These are phyloP conservation scores for Henicopernis longicauda DNA, from an alignment of 2,113 vertebrate genomes.

Conservation along the genomic window DNA sequence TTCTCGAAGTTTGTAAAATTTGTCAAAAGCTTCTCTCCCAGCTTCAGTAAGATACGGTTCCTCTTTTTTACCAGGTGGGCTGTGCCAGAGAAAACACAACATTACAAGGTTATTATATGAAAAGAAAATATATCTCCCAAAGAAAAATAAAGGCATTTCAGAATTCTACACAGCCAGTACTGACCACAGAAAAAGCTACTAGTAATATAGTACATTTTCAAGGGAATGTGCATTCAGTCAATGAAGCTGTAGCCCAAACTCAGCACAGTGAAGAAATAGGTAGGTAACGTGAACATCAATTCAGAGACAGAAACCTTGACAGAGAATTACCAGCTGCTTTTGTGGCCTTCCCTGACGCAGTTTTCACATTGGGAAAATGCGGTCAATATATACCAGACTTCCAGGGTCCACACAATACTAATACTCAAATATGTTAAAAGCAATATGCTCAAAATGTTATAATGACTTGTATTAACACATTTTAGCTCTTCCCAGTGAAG, in stretches of 20 bases:
- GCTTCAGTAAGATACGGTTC: conserved; percentile 89
- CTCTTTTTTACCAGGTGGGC: conserved; percentile 89
- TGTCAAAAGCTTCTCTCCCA: conserved; percentile 91
- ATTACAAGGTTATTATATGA: neutral
- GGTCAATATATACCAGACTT: neutral
- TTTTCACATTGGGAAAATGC: neutral
- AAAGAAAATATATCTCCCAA: neutral
- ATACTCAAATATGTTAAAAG: neutral
- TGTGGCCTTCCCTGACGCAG: neutral
- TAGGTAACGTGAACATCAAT: neutral
- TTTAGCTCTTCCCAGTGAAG: neutral
- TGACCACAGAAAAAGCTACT: neutral
- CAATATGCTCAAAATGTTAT: neutral
- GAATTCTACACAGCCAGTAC: neutral
- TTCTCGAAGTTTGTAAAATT: conserved; percentile 84
- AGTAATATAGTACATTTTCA: neutral
- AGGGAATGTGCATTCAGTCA: neutral
- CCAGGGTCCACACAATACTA: neutral
- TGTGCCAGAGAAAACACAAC: conserved; percentile 40
- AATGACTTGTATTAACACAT: neutral
- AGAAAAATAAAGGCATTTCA: neutral
- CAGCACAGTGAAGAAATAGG: neutral
- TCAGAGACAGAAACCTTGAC: neutral
- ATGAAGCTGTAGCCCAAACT: neutral
- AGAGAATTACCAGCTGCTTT: neutral